phyloP scores from a whole-genome alignment of 2,888 invertebrate species.

The Marronus borbonicus region DNA sequence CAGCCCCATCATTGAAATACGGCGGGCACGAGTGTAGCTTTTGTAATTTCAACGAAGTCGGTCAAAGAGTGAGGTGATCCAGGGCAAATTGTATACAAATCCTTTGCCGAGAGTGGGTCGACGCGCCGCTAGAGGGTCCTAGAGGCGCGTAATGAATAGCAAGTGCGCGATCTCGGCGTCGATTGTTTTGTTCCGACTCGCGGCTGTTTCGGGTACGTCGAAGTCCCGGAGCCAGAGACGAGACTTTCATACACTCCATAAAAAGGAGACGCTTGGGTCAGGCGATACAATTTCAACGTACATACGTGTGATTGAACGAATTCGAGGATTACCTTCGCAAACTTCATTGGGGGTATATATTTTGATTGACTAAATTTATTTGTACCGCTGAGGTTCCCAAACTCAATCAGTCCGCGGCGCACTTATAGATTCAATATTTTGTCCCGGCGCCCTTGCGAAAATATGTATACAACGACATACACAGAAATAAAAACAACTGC shows the following conservation, averaged over 20 bases:
- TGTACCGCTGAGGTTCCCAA: too few species aligned
- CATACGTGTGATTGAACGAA: too few species aligned
- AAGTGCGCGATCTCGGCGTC: constrained; percentile 59
- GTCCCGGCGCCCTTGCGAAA: too few species aligned
- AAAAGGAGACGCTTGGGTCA: constrained; percentile 15
- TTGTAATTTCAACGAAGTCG: constrained; percentile 46
- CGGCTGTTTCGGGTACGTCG: constrained; percentile 36
- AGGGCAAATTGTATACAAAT: constrained; percentile 62
- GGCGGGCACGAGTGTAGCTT: constrained; percentile 44
- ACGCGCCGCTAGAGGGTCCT: constrained; percentile 62
- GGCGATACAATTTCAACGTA: constrained; percentile 19
- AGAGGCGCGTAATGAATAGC: constrained; percentile 63
- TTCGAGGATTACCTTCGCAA: too few species aligned
- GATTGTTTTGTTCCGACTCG: constrained; percentile 62
- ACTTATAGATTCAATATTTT: too few species aligned
- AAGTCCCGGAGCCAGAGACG: constrained; percentile 23
- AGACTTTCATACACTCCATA: constrained; percentile 24
- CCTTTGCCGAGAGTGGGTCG: constrained; percentile 59
- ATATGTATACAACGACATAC: too few species aligned
- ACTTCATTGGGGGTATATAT: too few species aligned
- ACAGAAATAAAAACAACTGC: too few species aligned
- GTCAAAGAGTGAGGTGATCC: constrained; percentile 54
- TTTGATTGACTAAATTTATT: too few species aligned
- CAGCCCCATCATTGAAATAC: constrained; percentile 49
- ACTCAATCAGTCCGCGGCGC: too few species aligned